Base-by-base conservation (phyloP, 2,888 invertebrate genomes). In the Cryptocheilus praepositus region DNA sequence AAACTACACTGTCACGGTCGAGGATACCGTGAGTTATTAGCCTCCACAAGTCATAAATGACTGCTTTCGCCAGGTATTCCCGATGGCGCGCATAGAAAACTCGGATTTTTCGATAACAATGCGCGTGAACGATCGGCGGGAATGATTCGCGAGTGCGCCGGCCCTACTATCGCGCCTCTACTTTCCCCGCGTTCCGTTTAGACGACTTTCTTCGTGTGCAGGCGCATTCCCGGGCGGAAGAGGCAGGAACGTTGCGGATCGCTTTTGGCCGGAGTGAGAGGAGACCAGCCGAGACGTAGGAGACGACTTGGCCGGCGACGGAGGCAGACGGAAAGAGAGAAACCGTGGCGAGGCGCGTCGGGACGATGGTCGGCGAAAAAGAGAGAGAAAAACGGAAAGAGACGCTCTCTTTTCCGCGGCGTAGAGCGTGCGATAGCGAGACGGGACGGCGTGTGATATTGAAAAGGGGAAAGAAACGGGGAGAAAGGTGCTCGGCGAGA, bases 151-250 rank as follows among this genome's bases (percentile, higher is more conserved):
- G 49, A 18, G 7, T 11, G 36, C 13, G 36, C 36, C 36, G 36
- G 61, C 72, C 76, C 80, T 79, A 74, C 69, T 61, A 36, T 52
- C 53, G 44, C n/a, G 46, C 16, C 64, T 71, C 78, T 64, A 83
- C 86, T 85, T 84, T 85, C 84, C 80, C 84, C 79, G 74, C 75
- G 76, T 76, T 54, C 71, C 76, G 70, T 82, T 83, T 78, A 80
- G 79, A 74, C 73, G 76, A 84, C 85, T 86, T 86, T 86, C 86
- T 83, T 85, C 81, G 70, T 65, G 66, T 73, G 79, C 70, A 63
- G 61, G 63, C 72, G 73, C 83, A 79, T 81, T 82, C 77, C 43
- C 52, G 21, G 21, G n/a, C 13, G 49, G 18, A 18, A 25, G 46
- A 46, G n/a, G 3, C n/a, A 18, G 25, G n/a, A 44, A 60, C 55